Base-by-base conservation (phyloP, 92 coral and sea anemone genomes). In the Actinostola sp. region DNA sequence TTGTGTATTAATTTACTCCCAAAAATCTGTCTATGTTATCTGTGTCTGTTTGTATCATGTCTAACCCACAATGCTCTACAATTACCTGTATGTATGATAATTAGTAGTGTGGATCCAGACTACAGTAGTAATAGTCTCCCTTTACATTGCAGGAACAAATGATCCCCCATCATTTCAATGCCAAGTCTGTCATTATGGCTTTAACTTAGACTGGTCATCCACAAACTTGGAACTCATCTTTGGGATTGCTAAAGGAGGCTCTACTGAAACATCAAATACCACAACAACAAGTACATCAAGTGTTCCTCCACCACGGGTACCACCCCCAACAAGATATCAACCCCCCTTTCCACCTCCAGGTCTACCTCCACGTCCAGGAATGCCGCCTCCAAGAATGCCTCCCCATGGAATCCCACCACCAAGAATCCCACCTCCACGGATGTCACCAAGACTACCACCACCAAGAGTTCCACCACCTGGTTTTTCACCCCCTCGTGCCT, bases 121-220 rank as follows among this genome's bases (percentile, higher is more conserved):
- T n/a, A n/a, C n/a, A n/a, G n/a, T n/a, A n/a, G n/a, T 7, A 39
- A 39, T 39, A 7, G 14, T 39, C 14, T 39, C 14, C 14, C 7
- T 39, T 54, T 21, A 17, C n/a, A 30, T 55, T 29, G 13, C 56
- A 95, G 99, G 99, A 21, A 80, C 83, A 9, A 95, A 88, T 82
- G 89, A 87, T 51, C 97, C 99, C 1, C 99, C 99, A 2, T 95
- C 99, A 26, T 95, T 95, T 55, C 99, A 92, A 76, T 95, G 99
- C 70, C 93, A 82, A 71, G 67, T 58, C 12, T 95, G 99, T 45
- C 92, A 79, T 32, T 95, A 91, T 78, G 99, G 99, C 48, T 95
- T 95, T 82, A 95, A 95, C 86, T 84, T 95, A 23, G 90, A 95
- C 83, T 95, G 99, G 99, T 93, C 97, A 12, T 51, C 71, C 14